These are phyloP conservation scores for Chaunax sp. DNA, from an alignment of 2,797 vertebrate genomes.

Conservation along the genomic window DNA sequence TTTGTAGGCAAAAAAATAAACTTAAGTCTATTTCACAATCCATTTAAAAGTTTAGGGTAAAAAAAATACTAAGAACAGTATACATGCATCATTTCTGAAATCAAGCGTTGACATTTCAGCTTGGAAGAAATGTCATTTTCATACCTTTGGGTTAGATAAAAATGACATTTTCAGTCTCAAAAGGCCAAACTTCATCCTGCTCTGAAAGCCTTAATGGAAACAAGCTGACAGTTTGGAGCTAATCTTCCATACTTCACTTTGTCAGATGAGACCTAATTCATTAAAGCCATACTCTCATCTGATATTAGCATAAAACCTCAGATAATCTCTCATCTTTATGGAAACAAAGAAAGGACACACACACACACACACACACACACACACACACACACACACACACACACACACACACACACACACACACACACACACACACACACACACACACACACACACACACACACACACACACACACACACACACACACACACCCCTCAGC, in stretches of 20 bases:
- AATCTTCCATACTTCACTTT: conserved; percentile 76
- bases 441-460: too few species aligned
- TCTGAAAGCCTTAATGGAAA: conserved; percentile 66
- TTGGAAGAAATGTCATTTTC: conserved; percentile 24
- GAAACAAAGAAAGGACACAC: conserved; percentile 31
- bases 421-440: too few species aligned
- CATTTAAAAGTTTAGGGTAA: background rate
- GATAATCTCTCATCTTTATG: conserved; percentile 73
- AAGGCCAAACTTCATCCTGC: conserved; percentile 50
- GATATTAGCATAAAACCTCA: conserved; percentile 63
- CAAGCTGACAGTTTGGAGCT: conserved; percentile 67
- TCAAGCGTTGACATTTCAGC: background rate
- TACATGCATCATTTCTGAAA: background rate
- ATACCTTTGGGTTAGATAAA: conserved; percentile 44
- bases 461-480: too few species aligned
- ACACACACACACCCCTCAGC: background rate
- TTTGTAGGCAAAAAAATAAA: background rate
- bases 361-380: too few species aligned
- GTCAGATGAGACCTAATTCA: conserved; percentile 65
- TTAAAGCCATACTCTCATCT: conserved; percentile 65
- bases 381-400: too few species aligned
- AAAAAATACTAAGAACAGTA: background rate
- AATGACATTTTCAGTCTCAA: conserved; percentile 47
- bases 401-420: too few species aligned
- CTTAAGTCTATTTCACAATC: background rate